Evolutionary conservation across 2,888 invertebrate species (phyloP).

Genomic region (Ornithoptera alexandrae): DNA sequence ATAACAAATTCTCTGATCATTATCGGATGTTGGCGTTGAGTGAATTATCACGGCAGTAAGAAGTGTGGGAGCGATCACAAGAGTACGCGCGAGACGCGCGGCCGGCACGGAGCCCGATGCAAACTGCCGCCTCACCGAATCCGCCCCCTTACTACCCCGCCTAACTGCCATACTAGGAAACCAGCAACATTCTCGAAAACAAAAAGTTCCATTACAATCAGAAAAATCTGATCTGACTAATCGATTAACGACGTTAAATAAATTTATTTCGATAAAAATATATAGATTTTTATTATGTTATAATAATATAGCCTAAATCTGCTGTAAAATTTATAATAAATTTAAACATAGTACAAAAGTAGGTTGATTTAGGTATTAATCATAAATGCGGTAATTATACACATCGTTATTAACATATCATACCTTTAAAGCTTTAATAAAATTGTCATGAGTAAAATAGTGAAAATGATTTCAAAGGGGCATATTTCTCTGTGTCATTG

Average conservation of each 20-base stretch:
- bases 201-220: constrained; percentile 48
- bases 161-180: constrained; percentile 59
- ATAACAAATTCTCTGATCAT: constrained; percentile 30
- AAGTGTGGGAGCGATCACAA: constrained; percentile 31
- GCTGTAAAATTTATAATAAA: too few species aligned
- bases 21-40: constrained; percentile 23
- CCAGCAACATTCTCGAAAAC: constrained; percentile 54
- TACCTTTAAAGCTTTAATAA: too few species aligned
- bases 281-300: too few species aligned
- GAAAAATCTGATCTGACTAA: constrained; percentile 43
- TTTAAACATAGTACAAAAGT: too few species aligned
- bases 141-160: constrained; percentile 67
- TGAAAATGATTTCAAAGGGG: too few species aligned
- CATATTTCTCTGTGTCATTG: too few species aligned
- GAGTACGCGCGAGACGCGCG: constrained; percentile 56
- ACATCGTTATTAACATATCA: too few species aligned
- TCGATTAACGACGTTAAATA: constrained; percentile 1
- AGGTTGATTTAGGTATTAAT: too few species aligned
- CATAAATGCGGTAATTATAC: too few species aligned
- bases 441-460: too few species aligned
- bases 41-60: constrained; percentile 43
- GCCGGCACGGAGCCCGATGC: constrained; percentile 59
- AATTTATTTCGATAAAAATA: too few species aligned
- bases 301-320: too few species aligned
- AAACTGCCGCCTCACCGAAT: constrained; percentile 69